Conservation (phyloP, 2,113 vertebrate species). For the Istiophorus platypterus region DNA sequence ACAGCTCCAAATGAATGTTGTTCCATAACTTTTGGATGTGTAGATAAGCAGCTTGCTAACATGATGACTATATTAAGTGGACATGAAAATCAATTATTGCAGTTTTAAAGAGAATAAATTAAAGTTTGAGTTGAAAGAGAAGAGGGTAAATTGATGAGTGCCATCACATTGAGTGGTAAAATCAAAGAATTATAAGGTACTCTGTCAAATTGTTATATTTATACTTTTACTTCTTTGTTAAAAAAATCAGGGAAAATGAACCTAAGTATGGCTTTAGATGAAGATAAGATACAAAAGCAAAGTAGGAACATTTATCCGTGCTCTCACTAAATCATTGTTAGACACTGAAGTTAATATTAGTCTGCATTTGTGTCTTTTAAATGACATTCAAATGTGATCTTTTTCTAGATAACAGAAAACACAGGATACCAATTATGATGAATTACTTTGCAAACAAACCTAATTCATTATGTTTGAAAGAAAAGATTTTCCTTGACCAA, state of each 20-base stretch:
- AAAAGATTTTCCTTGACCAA: slow-evolving; percentile 1
- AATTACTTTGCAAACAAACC: not conserved
- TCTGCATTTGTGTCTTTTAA: not conserved
- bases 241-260: too few relatives aligned
- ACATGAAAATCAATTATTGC: too few relatives aligned
- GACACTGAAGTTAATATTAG: not conserved
- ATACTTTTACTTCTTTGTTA: too few relatives aligned
- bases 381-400: not conserved
- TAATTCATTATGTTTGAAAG: slow-evolving; percentile 18
- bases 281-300: not conserved
- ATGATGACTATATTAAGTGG: not conserved
- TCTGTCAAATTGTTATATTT: too few relatives aligned
- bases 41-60: not conserved
- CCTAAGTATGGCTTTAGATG: too few relatives aligned
- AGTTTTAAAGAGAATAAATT: too few relatives aligned
- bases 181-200: too few relatives aligned
- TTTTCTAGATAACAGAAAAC: slow-evolving; percentile 16
- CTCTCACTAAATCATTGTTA: not conserved
- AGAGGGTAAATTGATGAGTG: too few relatives aligned
- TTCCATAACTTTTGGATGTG: not conserved
- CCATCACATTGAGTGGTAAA: too few relatives aligned
- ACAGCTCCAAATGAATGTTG: not conserved
- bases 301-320: too few relatives aligned
- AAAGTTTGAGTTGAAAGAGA: too few relatives aligned
- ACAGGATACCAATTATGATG: slow-evolving; percentile 12